Percentiles rank a stretch among this genome's conserved stretches.
Evolutionary conservation across 2,797 vertebrate genomes (phyloP).

Genomic region (Otolemur crassicaudatus): DNA sequence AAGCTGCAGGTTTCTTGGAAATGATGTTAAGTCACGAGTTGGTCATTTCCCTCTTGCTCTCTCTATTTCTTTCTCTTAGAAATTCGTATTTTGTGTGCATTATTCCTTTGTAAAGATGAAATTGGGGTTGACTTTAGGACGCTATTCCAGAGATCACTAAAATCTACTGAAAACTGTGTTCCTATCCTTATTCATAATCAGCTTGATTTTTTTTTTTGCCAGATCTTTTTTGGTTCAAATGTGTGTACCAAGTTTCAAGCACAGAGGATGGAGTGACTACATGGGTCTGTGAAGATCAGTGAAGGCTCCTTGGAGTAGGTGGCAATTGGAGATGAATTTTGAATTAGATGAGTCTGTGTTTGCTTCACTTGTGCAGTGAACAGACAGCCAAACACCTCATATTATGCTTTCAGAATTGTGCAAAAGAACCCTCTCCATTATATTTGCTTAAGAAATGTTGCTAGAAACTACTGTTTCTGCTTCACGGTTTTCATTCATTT

Average conservation of each 20-base stretch:
- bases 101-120: neutral
- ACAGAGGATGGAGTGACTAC: neutral
- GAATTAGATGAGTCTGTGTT: neutral
- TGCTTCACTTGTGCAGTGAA: neutral
- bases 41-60: neutral
- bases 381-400: neutral
- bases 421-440: neutral
- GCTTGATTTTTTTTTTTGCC: neutral
- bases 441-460: neutral
- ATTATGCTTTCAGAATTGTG: neutral
- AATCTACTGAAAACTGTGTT: too few species aligned
- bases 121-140: neutral
- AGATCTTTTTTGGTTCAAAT: neutral
- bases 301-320: neutral
- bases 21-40: neutral
- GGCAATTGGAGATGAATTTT: neutral
- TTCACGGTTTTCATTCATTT: conserved; percentile 33
- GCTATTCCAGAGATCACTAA: neutral
- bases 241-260: neutral
- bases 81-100: neutral
- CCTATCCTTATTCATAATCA: neutral
- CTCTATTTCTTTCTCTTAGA: neutral
- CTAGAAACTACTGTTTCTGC: neutral
- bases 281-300: neutral
- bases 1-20: neutral